phyloP scores from a whole-genome alignment of 2,113 vertebrate species.

The Phrynocephalus versicolor region DNA sequence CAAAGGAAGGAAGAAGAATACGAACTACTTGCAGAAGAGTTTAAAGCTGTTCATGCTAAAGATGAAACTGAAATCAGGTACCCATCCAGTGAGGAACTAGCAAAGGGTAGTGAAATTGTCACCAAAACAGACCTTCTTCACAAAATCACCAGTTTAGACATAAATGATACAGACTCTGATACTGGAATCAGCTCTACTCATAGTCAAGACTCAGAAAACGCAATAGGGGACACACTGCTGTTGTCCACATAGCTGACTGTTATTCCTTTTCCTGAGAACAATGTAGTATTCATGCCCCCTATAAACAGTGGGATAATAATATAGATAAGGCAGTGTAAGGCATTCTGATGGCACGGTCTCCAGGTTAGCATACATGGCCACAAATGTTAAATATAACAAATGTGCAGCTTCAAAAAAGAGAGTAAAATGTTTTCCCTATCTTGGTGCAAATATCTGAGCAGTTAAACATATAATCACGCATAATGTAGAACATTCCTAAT shows the following conservation, averaged over 20 bases:
- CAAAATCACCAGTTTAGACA: conserved; percentile 74
- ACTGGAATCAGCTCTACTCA: conserved; percentile 97
- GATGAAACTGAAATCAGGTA: conserved; percentile 60
- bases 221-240: conserved; percentile 73
- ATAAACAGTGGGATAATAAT: background rate
- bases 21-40: conserved; percentile 83
- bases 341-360: background rate
- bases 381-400: no score
- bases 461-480: background rate
- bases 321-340: background rate
- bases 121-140: conserved; percentile 71
- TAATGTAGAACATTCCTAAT: background rate
- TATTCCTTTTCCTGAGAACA: background rate
- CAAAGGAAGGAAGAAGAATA: conserved; percentile 87
- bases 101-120: conserved; percentile 54
- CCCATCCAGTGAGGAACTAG: conserved; percentile 61
- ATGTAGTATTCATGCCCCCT: background rate
- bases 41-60: conserved; percentile 76
- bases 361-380: background rate
- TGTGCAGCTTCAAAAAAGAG: background rate
- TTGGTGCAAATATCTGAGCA: background rate
- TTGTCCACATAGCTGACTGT: conserved; percentile 65
- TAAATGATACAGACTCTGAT: conserved; percentile 96
- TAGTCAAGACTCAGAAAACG: conserved; percentile 92
- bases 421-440: no score